Evolutionary conservation across 2,888 invertebrate genomes (phyloP), one percentile per base, ranked within the genome.

Genomic region (Ephialtes manifestator): DNA sequence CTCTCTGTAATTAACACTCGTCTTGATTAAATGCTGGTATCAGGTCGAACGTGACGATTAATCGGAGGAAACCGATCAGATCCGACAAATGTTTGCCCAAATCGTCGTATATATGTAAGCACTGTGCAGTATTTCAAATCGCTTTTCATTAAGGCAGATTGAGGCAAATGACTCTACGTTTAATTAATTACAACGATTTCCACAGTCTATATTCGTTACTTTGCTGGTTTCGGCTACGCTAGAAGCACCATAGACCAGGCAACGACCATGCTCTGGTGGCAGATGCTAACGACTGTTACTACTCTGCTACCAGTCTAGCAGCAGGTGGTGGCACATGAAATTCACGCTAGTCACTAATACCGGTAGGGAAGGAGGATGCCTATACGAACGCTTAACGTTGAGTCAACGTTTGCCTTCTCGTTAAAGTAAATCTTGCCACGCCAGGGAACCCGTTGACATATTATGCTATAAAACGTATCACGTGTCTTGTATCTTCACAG

Each of bases 81-180:
- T 72, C 79, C 43, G 82, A 85, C 82, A 58, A 85, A 70, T 79
- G 82, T 75, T 76, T 70, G 65, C 53, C 11, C 24, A 39, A 18
- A 63, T 70, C 39, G 8, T 8, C 13, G 55, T 67, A 58, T 20
- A 60, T 51, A 15, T 39, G 46, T 51, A 46, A 15, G 39, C 43
- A 70, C 20, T 18, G 31, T n/a, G 35, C 51, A 75, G 81, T 74
- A 79, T 85, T 79, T 76, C 79, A 79, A 82, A 85, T 85, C 75
- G 85, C 70, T 79, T 85, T 85, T 82, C 85, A 85, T 85, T 75
- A 82, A 71, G 79, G 82, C 65, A 82, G 82, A 85, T 85, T 82
- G 85, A 85, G 75, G 82, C 79, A 79, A 85, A 85, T 82, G 82
- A 85, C 78, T 65, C 75, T 58, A 75, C 82, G 65, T 53, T 48